Evolutionary conservation across 2,888 invertebrate genomes (phyloP), one percentile per base, ranked within the genome.

Genomic region (Dioctria rufipes): DNA sequence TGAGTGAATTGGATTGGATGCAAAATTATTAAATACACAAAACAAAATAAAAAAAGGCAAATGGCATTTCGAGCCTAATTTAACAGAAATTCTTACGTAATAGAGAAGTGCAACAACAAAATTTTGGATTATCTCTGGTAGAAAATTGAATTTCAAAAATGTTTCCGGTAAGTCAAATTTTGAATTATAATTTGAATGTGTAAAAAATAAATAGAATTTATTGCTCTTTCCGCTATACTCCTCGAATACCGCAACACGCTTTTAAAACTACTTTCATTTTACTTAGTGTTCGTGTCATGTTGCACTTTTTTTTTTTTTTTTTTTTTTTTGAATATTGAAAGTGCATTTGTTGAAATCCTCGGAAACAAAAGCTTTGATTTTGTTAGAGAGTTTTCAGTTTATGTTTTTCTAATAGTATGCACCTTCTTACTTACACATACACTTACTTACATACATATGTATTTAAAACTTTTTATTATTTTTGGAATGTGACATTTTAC

Each of bases 91-190:
- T 58, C 2, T 11, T 46, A 46, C 46, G 46, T 8, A 46, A 46
- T 8, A 46, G 8, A 46, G 5, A 4, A 13, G 58, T 58, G 25
- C 58, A 58, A 58, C 58, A 58, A 58, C 69, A 8, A n/a, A 42
- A 46, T 69, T 69, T 69, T 39, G 69, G 69, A 69, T 69, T 69
- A 69, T 69, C 40, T 5, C 6, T 69, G 54, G 39, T 66, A 46
- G 46, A 79, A 40, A 42, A 67, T 9, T 46, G 42, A 79, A 39
- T 46, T 60, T 43, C 58, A 77, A 77, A 81, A 78, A 81, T 81
- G 81, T 63, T 81, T 81, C 81, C 81, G 81, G 81, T 81, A 78
- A 81, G 81, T 81, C 37, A n/a, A 49, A 9, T 54, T 60, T 13
- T n/a, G n/a, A 60, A 25, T 60, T n/a, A 60, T 3, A 51, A 60